phyloP scores from a whole-genome alignment of 2,797 vertebrate species.

The Amniataba percoides region DNA sequence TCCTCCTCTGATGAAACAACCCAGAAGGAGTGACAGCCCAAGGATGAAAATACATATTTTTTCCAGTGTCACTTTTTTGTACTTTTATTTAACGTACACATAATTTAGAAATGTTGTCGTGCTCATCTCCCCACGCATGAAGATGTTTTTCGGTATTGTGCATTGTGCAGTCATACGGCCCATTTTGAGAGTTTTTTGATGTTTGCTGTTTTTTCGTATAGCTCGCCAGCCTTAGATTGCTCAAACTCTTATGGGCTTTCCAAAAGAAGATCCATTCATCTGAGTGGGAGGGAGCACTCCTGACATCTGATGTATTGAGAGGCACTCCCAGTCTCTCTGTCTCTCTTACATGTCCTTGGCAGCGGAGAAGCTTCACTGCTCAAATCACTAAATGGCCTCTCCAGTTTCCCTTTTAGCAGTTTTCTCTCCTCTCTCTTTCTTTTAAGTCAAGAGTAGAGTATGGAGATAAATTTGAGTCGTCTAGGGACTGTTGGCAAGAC shows the following conservation, averaged over 20 bases:
- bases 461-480: slow-evolving; percentile 88
- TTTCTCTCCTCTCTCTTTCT: slow-evolving; percentile 76
- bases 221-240: slow-evolving; percentile 62
- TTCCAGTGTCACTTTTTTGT: background rate
- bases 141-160: background rate
- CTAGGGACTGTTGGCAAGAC: slow-evolving; percentile 77
- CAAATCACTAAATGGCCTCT: slow-evolving; percentile 85
- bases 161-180: slow-evolving; percentile 1
- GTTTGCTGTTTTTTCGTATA: slow-evolving; percentile 42
- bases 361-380: slow-evolving; percentile 84
- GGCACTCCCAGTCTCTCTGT: slow-evolving; percentile 80
- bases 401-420: slow-evolving; percentile 80
- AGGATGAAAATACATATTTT: slow-evolving; percentile 29
- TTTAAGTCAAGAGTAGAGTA: slow-evolving; percentile 81
- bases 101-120: slow-evolving; percentile 1
- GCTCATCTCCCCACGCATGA: background rate
- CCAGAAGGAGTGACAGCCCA: slow-evolving; percentile 21
- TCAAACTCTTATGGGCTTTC: slow-evolving; percentile 66
- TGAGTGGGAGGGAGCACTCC: slow-evolving; percentile 76
- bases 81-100: slow-evolving; percentile 18
- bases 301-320: slow-evolving; percentile 83
- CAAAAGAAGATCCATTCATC: slow-evolving; percentile 74
- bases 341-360: slow-evolving; percentile 89
- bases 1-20: slow-evolving; percentile 42
- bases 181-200: slow-evolving; percentile 19